phyloP scores from a whole-genome alignment of 2,888 invertebrate species.

The Scelioninae gen. 1 region DNA sequence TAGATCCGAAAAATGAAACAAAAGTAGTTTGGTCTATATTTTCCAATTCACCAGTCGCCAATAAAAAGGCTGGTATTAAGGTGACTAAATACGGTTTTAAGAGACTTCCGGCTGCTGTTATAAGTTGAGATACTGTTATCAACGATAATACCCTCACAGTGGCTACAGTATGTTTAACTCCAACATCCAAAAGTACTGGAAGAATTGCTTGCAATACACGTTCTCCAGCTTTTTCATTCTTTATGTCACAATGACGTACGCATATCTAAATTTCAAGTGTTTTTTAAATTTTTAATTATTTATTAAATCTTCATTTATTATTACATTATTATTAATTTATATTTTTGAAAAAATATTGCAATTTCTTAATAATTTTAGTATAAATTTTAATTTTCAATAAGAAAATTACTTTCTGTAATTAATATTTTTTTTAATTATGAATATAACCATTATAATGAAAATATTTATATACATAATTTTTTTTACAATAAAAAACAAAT shows the following conservation, averaged over 20 bases:
- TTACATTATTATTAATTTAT: too few relatives aligned
- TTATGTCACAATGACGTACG: slow-evolving; percentile 88
- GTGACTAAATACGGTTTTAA: slow-evolving; percentile 92
- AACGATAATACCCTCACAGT: slow-evolving; percentile 93
- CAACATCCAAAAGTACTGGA: slow-evolving; percentile 91
- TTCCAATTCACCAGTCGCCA: slow-evolving; percentile 94
- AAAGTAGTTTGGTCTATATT: slow-evolving; percentile 88
- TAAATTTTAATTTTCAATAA: too few relatives aligned
- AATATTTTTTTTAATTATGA: too few relatives aligned
- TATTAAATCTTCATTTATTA: too few relatives aligned
- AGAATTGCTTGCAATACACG: slow-evolving; percentile 90
- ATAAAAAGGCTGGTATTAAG: slow-evolving; percentile 92
- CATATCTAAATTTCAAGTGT: too few relatives aligned
- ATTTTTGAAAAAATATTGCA: too few relatives aligned
- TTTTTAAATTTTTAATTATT: too few relatives aligned
- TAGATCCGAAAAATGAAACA: slow-evolving; percentile 89
- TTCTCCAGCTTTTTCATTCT: slow-evolving; percentile 90
- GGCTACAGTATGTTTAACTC: slow-evolving; percentile 91
- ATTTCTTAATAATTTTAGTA: too few relatives aligned
- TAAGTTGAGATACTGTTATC: slow-evolving; percentile 93
- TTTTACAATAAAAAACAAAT: too few relatives aligned
- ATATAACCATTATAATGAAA: too few relatives aligned
- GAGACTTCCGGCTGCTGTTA: slow-evolving; percentile 91
- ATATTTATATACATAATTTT: too few relatives aligned
- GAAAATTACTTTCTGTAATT: too few relatives aligned